Conservation (phyloP, 2,113 vertebrate genomes). For the Morone saxatilis region DNA sequence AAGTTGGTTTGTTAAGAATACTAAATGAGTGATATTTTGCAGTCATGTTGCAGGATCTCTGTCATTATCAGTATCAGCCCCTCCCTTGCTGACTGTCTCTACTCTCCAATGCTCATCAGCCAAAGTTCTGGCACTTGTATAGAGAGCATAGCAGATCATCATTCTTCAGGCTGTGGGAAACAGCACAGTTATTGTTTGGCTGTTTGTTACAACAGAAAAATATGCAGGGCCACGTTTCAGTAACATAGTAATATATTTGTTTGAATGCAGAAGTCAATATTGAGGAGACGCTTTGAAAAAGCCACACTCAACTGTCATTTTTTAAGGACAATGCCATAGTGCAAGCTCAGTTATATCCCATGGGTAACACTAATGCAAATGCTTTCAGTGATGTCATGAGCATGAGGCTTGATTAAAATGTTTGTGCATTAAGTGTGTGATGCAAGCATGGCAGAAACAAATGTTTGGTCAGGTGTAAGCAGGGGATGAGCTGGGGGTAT, state of each 20-base stretch:
- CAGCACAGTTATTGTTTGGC: conserved; percentile 49
- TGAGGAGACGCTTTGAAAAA: conserved; percentile 1
- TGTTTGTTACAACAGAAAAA: conserved; percentile 28
- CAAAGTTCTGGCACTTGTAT: conserved; percentile 53
- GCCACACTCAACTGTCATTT: not conserved
- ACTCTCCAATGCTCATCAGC: conserved; percentile 43
- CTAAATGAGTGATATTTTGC: conserved; percentile 21
- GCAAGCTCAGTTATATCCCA: conserved; percentile 25
- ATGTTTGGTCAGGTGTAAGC: conserved; percentile 56
- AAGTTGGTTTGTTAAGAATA: conserved; percentile 11
- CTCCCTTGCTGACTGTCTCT: conserved; percentile 25
- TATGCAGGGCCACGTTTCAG: conserved; percentile 29
- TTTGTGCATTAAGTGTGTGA: conserved; percentile 25
- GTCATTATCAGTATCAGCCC: conserved; percentile 36
- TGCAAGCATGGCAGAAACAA: conserved; percentile 27
- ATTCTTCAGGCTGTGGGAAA: conserved; percentile 32
- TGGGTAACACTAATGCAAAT: conserved; percentile 18
- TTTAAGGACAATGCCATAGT: not conserved
- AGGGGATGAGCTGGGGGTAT: conserved; percentile 49
- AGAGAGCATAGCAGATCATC: conserved; percentile 63
- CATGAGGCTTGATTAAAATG: conserved; percentile 24
- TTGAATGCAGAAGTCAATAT: conserved; percentile 18
- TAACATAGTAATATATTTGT: conserved; percentile 28
- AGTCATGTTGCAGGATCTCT: conserved; percentile 23
- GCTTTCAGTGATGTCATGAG: conserved; percentile 8